Conservation (phyloP, 2,113 vertebrate genomes). For the human region GRCh38 chr15:85969501-85970000, state of each 20-base stretch:
- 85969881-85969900: no score
- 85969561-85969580: background rate
- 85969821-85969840: no score
- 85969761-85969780: background rate
- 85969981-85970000: no score
- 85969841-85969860: no score
- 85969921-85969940: no score
- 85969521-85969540: background rate
- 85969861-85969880: no score
- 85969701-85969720: background rate
- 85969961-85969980: no score
- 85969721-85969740: background rate
- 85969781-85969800: conserved; percentile 33
- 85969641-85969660: background rate
- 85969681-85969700: background rate
- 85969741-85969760: background rate
- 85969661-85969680: background rate
- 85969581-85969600: background rate
- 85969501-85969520: background rate
- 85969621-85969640: background rate
- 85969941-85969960: no score
- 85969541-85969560: background rate
- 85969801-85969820: no score
- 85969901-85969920: no score
- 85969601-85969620: background rate